Evolutionary conservation across 1,140 invertebrate species (phyloP).

Genomic region (Galleria mellonella): DNA sequence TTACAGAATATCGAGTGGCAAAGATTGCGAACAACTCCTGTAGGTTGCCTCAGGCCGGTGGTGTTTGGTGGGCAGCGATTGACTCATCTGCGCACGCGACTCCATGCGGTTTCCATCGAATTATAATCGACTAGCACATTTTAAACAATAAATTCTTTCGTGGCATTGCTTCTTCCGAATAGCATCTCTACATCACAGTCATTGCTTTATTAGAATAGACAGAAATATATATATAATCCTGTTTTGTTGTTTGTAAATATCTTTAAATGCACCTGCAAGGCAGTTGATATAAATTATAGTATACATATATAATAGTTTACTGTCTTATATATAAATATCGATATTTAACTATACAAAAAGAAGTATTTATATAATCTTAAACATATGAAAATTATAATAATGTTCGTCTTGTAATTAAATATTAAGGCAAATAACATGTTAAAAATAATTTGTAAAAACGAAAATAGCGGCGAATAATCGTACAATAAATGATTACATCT

Average conservation of each 20-base stretch:
- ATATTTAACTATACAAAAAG: too few species aligned
- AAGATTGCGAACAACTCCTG: constrained; percentile 65
- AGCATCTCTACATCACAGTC: constrained; percentile 19
- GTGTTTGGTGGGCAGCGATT: constrained; percentile 54
- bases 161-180: constrained; percentile 3
- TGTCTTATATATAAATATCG: too few species aligned
- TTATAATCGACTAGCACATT: too few species aligned
- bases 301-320: not conserved
- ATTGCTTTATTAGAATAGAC: constrained; percentile 10
- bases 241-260: constrained; percentile 2
- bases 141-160: not conserved
- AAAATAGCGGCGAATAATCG: too few species aligned
- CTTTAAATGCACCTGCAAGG: constrained; percentile 15
- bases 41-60: constrained; percentile 54
- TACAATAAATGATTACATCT: too few species aligned
- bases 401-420: too few species aligned
- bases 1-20: constrained; percentile 72
- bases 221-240: not conserved
- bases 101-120: constrained; percentile 59
- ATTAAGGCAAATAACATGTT: too few species aligned
- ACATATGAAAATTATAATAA: too few species aligned
- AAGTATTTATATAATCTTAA: too few species aligned
- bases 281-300: constrained; percentile 1
- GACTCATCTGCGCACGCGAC: constrained; percentile 58
- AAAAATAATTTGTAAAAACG: too few species aligned